These are phyloP conservation scores for Drosophila miranda DNA, from an alignment of 1,140 invertebrate species.

Conservation along the genomic window DNA sequence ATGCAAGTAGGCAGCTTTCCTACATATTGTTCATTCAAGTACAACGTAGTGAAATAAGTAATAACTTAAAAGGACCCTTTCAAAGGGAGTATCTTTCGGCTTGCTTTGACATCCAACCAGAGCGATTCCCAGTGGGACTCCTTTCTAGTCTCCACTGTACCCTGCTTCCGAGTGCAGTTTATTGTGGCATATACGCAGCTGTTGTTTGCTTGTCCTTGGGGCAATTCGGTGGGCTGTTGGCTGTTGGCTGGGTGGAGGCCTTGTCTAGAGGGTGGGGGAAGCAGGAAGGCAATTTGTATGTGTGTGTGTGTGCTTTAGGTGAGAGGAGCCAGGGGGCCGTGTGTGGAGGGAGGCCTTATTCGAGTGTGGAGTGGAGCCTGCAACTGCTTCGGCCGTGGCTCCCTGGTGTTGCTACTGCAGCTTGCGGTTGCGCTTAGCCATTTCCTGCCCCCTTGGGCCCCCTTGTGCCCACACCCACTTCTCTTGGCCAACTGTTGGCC, in stretches of 20 bases:
- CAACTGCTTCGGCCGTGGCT: conserved; percentile 1
- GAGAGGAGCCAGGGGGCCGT: conserved; percentile 6
- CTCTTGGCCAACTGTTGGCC: conserved; percentile 5
- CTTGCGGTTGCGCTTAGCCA: conserved; percentile 28
- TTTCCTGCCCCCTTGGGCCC: neutral
- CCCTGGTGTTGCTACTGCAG: conserved; percentile 33
- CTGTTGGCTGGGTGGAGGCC: neutral
- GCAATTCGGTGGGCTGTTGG: conserved; percentile 16
- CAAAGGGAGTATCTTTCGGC: too few species aligned
- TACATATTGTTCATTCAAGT: too few species aligned
- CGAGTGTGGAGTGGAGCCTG: too few species aligned
- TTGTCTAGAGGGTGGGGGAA: neutral
- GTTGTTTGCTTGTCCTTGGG: conserved; percentile 57
- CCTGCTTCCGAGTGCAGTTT: conserved; percentile 43
- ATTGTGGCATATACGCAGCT: conserved; percentile 65
- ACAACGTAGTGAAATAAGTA: too few species aligned
- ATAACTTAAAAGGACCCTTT: too few species aligned
- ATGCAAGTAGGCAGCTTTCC: too few species aligned
- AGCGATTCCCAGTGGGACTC: too few species aligned
- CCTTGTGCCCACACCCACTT: neutral
- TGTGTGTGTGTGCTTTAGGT: conserved; percentile 17
- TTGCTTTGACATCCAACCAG: too few species aligned
- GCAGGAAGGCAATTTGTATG: conserved; percentile 47
- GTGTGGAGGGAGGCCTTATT: conserved; percentile 20
- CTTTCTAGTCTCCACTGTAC: conserved; percentile 8